These are phyloP conservation scores for Watersipora subatra DNA, from an alignment of 1,140 invertebrate genomes.

Conservation along the genomic window DNA sequence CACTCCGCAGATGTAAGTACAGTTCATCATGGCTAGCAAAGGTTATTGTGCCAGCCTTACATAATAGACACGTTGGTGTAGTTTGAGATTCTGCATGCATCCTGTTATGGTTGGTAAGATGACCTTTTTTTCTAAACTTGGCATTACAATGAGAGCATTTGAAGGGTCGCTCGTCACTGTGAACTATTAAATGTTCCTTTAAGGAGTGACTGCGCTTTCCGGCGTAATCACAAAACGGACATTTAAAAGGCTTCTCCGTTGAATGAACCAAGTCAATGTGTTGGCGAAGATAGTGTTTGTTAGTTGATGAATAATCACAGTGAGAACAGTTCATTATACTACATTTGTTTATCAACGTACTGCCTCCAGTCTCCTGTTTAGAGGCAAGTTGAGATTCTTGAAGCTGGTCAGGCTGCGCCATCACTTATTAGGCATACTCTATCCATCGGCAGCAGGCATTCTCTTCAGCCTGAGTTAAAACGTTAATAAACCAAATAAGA, in stretches of 20 bases:
- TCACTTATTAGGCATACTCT: too few relatives aligned
- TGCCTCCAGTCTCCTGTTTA: neutral
- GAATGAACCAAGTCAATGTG: conserved; percentile 35
- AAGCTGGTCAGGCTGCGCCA: neutral
- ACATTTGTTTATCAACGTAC: neutral
- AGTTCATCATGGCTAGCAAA: conserved; percentile 7
- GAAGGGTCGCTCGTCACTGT: conserved; percentile 32
- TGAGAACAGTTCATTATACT: conserved; percentile 15
- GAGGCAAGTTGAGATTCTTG: neutral
- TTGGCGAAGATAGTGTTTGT: conserved; percentile 36
- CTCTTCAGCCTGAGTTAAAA: too few relatives aligned
- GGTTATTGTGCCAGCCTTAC: neutral
- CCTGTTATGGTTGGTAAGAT: conserved; percentile 36
- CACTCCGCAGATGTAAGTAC: conserved; percentile 22
- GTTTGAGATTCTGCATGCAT: conserved; percentile 19
- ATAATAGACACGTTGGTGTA: neutral
- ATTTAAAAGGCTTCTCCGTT: conserved; percentile 31
- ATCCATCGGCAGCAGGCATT: too few relatives aligned
- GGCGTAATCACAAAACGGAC: conserved; percentile 38
- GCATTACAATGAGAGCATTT: conserved; percentile 33
- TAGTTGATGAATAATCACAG: conserved; percentile 33
- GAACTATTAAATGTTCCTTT: conserved; percentile 34
- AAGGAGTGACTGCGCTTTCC: conserved; percentile 34
- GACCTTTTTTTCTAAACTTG: conserved; percentile 36
- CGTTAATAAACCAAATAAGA: too few relatives aligned